A percentile compares a stretch with the other conserved stretches of the same genome.
These are phyloP conservation scores for Drosophila kohkoa DNA, from an alignment of 1,140 invertebrate genomes.

Conservation along the genomic window DNA sequence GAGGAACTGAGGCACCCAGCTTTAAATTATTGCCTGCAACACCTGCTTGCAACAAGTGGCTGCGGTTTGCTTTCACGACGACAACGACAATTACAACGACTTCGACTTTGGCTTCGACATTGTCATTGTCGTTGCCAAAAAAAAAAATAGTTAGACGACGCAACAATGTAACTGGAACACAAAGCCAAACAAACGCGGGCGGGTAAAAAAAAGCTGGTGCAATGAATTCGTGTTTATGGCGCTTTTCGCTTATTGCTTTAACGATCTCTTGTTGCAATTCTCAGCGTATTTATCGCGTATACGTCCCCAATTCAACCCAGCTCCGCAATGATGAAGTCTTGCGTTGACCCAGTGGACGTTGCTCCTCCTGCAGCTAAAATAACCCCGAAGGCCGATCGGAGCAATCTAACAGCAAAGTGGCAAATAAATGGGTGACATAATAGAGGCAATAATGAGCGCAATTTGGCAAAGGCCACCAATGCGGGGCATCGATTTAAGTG, in stretches of 20 bases:
- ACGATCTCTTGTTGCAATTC: conserved; percentile 41
- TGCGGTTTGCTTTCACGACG: conserved; percentile 35
- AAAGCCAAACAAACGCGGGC: background rate
- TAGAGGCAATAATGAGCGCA: conserved; percentile 37
- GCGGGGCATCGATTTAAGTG: conserved; percentile 29
- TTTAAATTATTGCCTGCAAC: conserved; percentile 69
- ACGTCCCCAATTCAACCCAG: conserved; percentile 18
- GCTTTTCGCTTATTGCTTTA: conserved; percentile 13
- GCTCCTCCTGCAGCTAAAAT: background rate
- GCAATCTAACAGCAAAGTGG: conserved; percentile 6
- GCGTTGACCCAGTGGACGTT: conserved; percentile 24
- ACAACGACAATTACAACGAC: no score
- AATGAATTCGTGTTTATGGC: conserved; percentile 37
- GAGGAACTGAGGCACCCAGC: conserved; percentile 54
- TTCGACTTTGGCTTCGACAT: conserved; percentile 45
- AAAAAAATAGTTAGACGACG: conserved; percentile 1
- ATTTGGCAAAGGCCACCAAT: conserved; percentile 46
- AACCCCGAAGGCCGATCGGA: conserved; percentile 20
- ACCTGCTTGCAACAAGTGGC: conserved; percentile 44
- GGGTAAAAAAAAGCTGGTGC: background rate
- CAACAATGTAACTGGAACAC: conserved; percentile 65
- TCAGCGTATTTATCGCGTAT: conserved; percentile 30
- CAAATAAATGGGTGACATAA: conserved; percentile 46
- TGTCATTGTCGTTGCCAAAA: conserved; percentile 61
- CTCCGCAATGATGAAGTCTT: background rate